Evolutionary conservation across 2,888 invertebrate species (phyloP).

Genomic region (Ochropleura plecta): DNA sequence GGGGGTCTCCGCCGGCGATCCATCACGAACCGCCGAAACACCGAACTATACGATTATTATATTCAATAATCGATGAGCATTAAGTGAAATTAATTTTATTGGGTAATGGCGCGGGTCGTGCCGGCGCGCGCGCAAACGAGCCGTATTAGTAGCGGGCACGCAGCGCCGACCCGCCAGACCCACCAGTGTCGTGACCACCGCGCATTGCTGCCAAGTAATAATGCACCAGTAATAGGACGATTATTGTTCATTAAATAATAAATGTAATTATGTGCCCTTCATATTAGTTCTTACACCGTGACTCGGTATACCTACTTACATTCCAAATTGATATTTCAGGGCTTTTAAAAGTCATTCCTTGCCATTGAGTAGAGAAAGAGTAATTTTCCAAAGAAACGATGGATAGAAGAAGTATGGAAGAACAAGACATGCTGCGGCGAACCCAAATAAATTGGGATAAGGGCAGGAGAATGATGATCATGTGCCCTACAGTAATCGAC

Average conservation of each 20-base stretch:
- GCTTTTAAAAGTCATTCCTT: neutral
- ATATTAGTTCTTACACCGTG: neutral
- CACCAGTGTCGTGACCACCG: slow-evolving; percentile 72
- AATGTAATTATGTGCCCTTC: slow-evolving; percentile 47
- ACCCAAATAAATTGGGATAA: too few species aligned
- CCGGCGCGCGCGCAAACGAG: slow-evolving; percentile 85
- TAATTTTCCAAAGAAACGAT: too few species aligned
- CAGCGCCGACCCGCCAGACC: slow-evolving; percentile 49
- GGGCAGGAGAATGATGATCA: too few species aligned
- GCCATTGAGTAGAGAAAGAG: too few species aligned
- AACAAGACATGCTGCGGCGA: too few species aligned
- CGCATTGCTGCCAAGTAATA: slow-evolving; percentile 75
- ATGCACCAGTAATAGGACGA: slow-evolving; percentile 78
- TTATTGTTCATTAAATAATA: slow-evolving; percentile 72
- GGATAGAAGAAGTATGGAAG: too few species aligned
- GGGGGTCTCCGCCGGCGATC: slow-evolving; percentile 85
- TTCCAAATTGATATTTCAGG: neutral
- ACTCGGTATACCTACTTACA: neutral
- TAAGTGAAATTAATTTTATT: slow-evolving; percentile 90
- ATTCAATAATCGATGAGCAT: slow-evolving; percentile 88
- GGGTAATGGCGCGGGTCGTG: slow-evolving; percentile 86
- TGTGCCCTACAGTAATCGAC: too few species aligned
- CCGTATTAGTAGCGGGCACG: slow-evolving; percentile 79
- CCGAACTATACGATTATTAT: slow-evolving; percentile 86
- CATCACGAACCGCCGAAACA: slow-evolving; percentile 86